Evolutionary conservation across 2,113 vertebrate genomes (phyloP), one percentile per base, ranked within the genome.

Genomic region (Zapus hudsonius): DNA sequence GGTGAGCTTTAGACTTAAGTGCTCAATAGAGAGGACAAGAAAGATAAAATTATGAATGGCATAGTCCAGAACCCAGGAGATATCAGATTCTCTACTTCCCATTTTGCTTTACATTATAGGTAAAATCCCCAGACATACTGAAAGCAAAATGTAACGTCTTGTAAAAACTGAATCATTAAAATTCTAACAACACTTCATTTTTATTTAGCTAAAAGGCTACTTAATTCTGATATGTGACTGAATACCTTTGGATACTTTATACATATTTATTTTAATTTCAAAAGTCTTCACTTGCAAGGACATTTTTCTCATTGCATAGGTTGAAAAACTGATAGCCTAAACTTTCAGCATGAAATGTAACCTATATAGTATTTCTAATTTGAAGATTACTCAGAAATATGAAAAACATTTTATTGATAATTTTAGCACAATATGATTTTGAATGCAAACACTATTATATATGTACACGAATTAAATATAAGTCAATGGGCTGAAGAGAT

Each of bases 201-300:
- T 64, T 38, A 67, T 33, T 82, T 92, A 70, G 64, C 69, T 75
- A 23, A 57, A 94, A 76, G 76, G 31, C 74, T 86, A 61, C 6
- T 89, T 87, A 87, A 59, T 11, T 2, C 12, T 94, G 6, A 66
- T 61, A 6, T 70, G 19, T 75, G 20, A 90, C 0, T n/a, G 82
- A 73, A 92, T 61, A 42, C 2, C n/a, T 93, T n/a, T 72, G 63
- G 57, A 4, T 52, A 31, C 47, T 67, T 81, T 76, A 31, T 1
- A 88, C 19, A 63, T 47, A 76, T 59, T 63, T 66, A 13, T 88
- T 57, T 87, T 36, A 74, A 61, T 73, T 6, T 84, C 10, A 81
- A n/a, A n/a, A n/a, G n/a, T n/a, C n/a, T n/a, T n/a, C n/a, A n/a
- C n/a, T 25, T 75, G 57, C 70, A 47, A 40, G 29, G 27, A 40